Percentiles rank a stretch among this genome's conserved stretches.
Conservation (phyloP, 2,797 vertebrate species). For the Oreochromis grahami region DNA sequence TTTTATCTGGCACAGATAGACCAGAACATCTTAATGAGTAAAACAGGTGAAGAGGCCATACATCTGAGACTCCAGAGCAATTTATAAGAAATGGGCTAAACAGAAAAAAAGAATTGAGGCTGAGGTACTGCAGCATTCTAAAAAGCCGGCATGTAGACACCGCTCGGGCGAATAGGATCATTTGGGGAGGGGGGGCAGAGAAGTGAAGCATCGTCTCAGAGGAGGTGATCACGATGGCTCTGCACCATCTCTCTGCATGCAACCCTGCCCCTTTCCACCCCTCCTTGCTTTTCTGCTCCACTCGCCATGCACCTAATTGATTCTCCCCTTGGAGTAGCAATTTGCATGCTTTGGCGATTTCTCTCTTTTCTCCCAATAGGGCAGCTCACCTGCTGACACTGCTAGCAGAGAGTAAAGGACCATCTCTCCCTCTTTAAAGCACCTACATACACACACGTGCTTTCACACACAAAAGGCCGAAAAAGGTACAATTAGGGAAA, state of each 20-base stretch:
- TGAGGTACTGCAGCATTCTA: constrained; percentile 16
- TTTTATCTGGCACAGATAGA: constrained; percentile 14
- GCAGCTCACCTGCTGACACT: constrained; percentile 75
- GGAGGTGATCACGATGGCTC: constrained; percentile 64
- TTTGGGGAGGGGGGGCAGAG: constrained; percentile 23
- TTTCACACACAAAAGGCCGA: constrained; percentile 1
- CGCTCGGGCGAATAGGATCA: not conserved
- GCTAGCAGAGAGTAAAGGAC: constrained; percentile 56
- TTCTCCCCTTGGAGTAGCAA: constrained; percentile 69
- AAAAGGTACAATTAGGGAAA: constrained; percentile 55
- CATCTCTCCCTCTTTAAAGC: constrained; percentile 36
- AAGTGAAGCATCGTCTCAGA: constrained; percentile 54
- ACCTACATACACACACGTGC: not conserved
- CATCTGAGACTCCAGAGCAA: constrained; percentile 16
- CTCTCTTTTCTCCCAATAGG: constrained; percentile 65
- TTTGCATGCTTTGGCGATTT: constrained; percentile 76
- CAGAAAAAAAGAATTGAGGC: constrained; percentile 1
- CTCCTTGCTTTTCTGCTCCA: constrained; percentile 49
- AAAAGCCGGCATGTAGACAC: constrained; percentile 21
- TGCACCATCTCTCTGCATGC: constrained; percentile 64
- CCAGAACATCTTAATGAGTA: constrained; percentile 23
- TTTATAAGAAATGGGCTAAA: constrained; percentile 47
- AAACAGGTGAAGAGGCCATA: constrained; percentile 29
- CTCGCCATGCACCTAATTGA: constrained; percentile 73
- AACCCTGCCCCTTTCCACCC: constrained; percentile 44